These are phyloP conservation scores for Phthorimaea operculella DNA, from an alignment of 1,140 invertebrate species.

Conservation along the genomic window DNA sequence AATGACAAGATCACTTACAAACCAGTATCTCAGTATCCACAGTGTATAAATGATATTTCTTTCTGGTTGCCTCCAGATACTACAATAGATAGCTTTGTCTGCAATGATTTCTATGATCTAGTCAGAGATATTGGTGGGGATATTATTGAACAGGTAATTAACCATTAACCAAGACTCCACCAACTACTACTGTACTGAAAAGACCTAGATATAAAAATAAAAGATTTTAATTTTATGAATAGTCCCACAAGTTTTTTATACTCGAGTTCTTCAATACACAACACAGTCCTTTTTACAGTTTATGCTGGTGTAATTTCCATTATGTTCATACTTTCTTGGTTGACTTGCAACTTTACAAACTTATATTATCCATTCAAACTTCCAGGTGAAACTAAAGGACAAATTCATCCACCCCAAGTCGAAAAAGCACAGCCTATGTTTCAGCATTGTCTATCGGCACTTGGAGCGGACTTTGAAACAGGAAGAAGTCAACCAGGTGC, in stretches of 20 bases:
- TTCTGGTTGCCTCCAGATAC: slow-evolving; percentile 89
- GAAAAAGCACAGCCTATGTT: slow-evolving; percentile 87
- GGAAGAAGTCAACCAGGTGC: slow-evolving; percentile 88
- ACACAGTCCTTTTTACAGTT: too few relatives aligned
- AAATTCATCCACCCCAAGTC: slow-evolving; percentile 90
- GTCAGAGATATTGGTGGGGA: slow-evolving; percentile 89
- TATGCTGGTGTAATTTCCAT: too few relatives aligned
- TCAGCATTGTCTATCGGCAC: slow-evolving; percentile 93
- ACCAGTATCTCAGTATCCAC: slow-evolving; percentile 89
- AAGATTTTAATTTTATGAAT: too few relatives aligned
- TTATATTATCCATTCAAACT: slow-evolving; percentile 6
- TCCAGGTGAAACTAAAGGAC: slow-evolving; percentile 85
- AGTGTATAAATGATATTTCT: slow-evolving; percentile 93
- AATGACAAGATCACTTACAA: slow-evolving; percentile 76
- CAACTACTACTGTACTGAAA: too few relatives aligned
- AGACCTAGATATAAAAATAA: too few relatives aligned
- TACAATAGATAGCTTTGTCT: slow-evolving; percentile 71
- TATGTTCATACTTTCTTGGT: too few relatives aligned
- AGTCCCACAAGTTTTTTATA: too few relatives aligned
- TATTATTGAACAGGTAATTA: slow-evolving; percentile 87
- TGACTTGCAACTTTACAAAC: too few relatives aligned
- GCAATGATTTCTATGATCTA: slow-evolving; percentile 96
- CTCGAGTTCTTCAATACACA: too few relatives aligned
- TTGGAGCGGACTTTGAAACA: slow-evolving; percentile 91
- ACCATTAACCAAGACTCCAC: too few relatives aligned